These are phyloP conservation scores for Hoplodrina ambigua DNA, from an alignment of 2,888 invertebrate species.

Conservation along the genomic window DNA sequence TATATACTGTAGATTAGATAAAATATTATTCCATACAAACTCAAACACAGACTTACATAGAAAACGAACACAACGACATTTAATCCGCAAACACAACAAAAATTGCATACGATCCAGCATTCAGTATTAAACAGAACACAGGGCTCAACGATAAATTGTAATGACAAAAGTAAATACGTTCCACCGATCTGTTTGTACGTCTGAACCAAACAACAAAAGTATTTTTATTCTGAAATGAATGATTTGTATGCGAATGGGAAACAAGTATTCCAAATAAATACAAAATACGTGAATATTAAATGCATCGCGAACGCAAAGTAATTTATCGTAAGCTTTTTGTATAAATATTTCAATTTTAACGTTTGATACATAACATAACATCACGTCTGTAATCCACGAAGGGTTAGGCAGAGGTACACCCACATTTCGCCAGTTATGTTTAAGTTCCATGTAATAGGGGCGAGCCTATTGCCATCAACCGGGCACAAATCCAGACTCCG, in stretches of 20 bases:
- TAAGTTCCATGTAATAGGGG: no score
- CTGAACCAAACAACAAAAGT: constrained; percentile 25
- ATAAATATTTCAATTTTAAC: neutral
- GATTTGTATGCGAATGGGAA: constrained; percentile 33
- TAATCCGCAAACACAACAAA: constrained; percentile 27
- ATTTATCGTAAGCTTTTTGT: constrained; percentile 9
- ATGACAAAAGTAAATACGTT: constrained; percentile 54
- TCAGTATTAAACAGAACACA: constrained; percentile 17
- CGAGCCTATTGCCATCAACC: no score
- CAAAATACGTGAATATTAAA: constrained; percentile 27
- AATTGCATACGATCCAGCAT: constrained; percentile 13
- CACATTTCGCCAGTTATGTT: no score
- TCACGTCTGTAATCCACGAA: no score
- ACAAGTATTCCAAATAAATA: constrained; percentile 25
- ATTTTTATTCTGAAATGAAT: constrained; percentile 47
- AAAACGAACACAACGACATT: constrained; percentile 2
- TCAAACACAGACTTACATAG: neutral
- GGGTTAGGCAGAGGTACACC: no score
- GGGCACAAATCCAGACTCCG: no score
- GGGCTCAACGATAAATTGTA: constrained; percentile 41
- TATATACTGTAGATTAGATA: no score
- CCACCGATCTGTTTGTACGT: constrained; percentile 38
- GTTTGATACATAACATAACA: no score
- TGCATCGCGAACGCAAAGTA: neutral
- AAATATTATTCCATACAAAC: no score